Evolutionary conservation across 2,797 vertebrate species (phyloP), one percentile per base, ranked within the genome.

Genomic region (Pangasius mekongensis): DNA sequence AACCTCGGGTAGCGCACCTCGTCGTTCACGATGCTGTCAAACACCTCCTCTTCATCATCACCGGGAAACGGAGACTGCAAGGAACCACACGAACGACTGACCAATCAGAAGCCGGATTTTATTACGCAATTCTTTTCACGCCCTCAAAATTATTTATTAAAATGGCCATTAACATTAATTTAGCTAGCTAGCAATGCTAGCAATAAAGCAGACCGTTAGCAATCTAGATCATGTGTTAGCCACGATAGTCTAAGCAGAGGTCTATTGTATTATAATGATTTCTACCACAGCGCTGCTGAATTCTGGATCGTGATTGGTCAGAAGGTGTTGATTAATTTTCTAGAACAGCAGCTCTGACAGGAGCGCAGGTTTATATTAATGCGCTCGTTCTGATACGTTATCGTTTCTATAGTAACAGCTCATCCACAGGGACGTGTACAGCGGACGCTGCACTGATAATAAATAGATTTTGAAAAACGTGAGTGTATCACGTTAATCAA

Each of bases 11-110:
- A 99, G 88, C 98, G 97, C 89, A 99, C 98, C 96, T 99, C 98
- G 91, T 99, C 98, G 74, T 99, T 99, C 91, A 99, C 98, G 91
- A 99, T 99, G 95, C 98, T 99, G 96, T 99, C 98, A 89, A 99
- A 99, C 91, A 99, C 98, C 91, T 99, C 98, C 89, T 99, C 98
- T 95, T 99, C 98, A 90, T 99, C 98, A 86, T 99, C 98, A 74
- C 98, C 98, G 58, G 98, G 98, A 92, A 99, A 99, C 30, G 98
- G 98, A 87, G 98, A 99, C 98, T 99, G 92, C 2, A 2, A 36
- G 56, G 33, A 39, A 60, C 22, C 7, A 56, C 76, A n/a, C 66
- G 14, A 67, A 18, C 18, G 9, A 27, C 0, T 5, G 54, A 60
- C 54, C 54, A 39, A 81, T 58, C 54, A 60, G 30, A 78, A 52